Conservation (phyloP, 2,113 vertebrate genomes). For the Trachemys scripta region DNA sequence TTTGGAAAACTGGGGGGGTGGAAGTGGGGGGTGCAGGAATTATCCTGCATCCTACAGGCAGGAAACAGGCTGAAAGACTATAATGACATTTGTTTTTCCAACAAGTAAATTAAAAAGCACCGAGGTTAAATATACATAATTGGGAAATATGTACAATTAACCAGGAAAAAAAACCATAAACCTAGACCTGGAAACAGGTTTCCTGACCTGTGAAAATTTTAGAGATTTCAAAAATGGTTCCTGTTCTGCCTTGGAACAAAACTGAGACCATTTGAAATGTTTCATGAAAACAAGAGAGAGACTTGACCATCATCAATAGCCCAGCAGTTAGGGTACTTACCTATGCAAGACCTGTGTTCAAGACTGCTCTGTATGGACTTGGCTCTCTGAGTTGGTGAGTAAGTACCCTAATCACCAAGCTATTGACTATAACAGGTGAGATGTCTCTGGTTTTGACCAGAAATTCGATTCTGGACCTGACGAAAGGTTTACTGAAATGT, state of each 20-base stretch:
- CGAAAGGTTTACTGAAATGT: background rate
- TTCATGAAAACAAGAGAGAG: background rate
- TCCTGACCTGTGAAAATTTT: background rate
- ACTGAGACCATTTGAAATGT: background rate
- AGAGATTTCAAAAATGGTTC: background rate
- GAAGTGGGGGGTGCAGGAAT: background rate
- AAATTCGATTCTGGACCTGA: background rate
- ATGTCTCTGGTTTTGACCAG: background rate
- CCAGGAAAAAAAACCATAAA: background rate
- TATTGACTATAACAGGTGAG: background rate
- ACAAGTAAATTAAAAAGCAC: background rate
- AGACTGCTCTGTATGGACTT: background rate
- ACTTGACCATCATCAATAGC: background rate
- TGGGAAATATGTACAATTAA: background rate
- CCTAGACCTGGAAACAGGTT: background rate
- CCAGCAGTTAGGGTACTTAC: background rate
- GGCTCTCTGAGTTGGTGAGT: background rate
- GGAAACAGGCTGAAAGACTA: background rate
- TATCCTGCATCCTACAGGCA: background rate
- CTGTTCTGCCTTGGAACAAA: background rate
- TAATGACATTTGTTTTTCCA: background rate
- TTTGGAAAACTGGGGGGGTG: background rate
- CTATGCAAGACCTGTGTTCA: background rate
- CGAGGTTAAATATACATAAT: background rate
- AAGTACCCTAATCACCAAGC: background rate